A percentile compares a stretch with the other conserved stretches of the same genome.
phyloP scores from a whole-genome alignment of 1,140 invertebrate genomes.

The Thalassaphorura encarpata region DNA sequence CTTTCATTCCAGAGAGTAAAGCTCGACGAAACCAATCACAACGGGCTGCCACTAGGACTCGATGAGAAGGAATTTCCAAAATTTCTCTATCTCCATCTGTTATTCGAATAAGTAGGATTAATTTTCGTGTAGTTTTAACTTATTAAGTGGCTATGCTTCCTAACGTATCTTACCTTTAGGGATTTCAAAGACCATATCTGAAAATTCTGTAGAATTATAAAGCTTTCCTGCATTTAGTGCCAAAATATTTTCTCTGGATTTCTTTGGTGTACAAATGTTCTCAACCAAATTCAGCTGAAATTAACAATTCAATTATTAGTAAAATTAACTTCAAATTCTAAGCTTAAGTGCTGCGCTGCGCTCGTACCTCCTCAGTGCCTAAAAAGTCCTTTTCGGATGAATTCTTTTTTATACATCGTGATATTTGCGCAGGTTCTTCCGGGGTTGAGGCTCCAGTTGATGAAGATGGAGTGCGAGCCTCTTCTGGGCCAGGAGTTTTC shows the following conservation, averaged over 20 bases:
- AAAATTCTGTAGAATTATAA: conserved; percentile 43
- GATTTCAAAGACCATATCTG: conserved; percentile 59
- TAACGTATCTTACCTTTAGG: conserved; percentile 38
- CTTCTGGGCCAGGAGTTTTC: too few relatives aligned
- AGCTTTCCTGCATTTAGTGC: conserved; percentile 47
- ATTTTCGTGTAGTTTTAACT: background rate
- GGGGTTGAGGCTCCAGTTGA: too few relatives aligned
- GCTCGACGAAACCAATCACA: conserved; percentile 62
- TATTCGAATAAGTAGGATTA: background rate
- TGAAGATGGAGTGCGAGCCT: too few relatives aligned
- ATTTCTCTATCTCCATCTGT: conserved; percentile 13
- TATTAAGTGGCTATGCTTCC: too few relatives aligned
- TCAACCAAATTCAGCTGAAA: conserved; percentile 53
- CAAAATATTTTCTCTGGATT: conserved; percentile 45
- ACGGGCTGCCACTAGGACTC: conserved; percentile 53
- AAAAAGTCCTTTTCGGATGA: too few relatives aligned
- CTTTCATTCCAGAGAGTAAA: conserved; percentile 57
- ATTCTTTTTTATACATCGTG: too few relatives aligned
- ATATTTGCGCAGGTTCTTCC: too few relatives aligned
- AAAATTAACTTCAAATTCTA: too few relatives aligned
- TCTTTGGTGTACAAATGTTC: conserved; percentile 50
- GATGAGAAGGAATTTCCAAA: conserved; percentile 45
- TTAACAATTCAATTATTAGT: too few relatives aligned
- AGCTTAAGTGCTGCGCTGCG: too few relatives aligned
- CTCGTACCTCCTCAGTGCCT: too few relatives aligned